Base-by-base conservation (phyloP, 35 echinoderm and acorn worm genomes). In the Ophioderma brevispina region DNA sequence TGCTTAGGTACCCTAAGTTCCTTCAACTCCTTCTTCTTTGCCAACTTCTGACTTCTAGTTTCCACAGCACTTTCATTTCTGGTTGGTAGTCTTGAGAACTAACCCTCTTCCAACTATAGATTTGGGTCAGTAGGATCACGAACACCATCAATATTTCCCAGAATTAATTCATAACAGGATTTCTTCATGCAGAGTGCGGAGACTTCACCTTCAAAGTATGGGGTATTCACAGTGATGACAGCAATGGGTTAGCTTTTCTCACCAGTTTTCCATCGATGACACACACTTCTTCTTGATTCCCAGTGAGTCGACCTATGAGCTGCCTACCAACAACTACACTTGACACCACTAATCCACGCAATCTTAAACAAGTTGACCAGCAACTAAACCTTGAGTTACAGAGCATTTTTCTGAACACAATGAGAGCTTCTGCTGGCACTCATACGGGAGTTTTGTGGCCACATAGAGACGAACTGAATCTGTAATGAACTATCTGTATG, bases 231-330 rank as follows among this genome's bases (percentile, higher is more conserved):
- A 0, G 39, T 46, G 86, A 94, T 80, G 5, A 63, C 42, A 11
- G 91, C 91, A 55, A 87, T 76, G 13, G 76, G 76, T 3, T n/a
- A n/a, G 40, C 76, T 75, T 80, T 86, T 23, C 90, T 78, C 17
- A 86, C 49, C n/a, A n/a, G n/a, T 78, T 78, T 90, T 39, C 91
- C 84, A 87, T 92, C 91, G 38, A 92, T 32, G 21, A 92, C n/a
- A 39, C 30, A 92, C 70, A 81, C 84, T 87, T 18, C 13, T 79
- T 49, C 52, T 78, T 0, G 43, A 21, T 81, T 87, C 32, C 4
- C 84, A 70, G 19, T 83, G 80, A 81, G 87, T 46, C 81, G 86
- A 78, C 14, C 38, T 13, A 17, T 80, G 39, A n/a, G n/a, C n/a
- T n/a, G n/a, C n/a, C n/a, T n/a, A n/a, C n/a, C n/a, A n/a, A n/a